Percentiles rank a stretch among this genome's conserved stretches.
phyloP scores from a whole-genome alignment of 1,140 invertebrate species.

The Drosophila ironensis region DNA sequence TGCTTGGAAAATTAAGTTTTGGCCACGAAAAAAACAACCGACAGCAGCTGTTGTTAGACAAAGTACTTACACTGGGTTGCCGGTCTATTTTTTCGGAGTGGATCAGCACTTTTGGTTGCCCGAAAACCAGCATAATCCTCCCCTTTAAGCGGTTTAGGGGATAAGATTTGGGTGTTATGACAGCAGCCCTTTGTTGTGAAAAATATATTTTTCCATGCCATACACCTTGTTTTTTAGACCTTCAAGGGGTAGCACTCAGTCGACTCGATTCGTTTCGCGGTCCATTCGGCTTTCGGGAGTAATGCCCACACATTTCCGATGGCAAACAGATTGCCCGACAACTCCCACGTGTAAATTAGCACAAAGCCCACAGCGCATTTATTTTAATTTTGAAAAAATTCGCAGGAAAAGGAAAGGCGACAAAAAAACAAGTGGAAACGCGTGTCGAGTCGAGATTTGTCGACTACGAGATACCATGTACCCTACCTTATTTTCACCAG shows the following conservation, averaged over 20 bases:
- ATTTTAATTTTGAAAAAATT: conserved; percentile 27
- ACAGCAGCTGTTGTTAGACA: conserved; percentile 49
- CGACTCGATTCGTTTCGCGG: no score
- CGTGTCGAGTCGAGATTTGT: no score
- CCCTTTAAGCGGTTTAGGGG: no score
- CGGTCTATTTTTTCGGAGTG: neutral
- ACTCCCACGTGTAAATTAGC: conserved; percentile 37
- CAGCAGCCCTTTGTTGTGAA: no score
- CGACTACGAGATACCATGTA: no score
- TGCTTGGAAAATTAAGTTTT: conserved; percentile 69
- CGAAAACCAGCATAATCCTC: no score
- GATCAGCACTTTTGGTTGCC: no score
- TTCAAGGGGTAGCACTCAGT: no score
- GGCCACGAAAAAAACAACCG: conserved; percentile 33
- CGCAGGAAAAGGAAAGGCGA: neutral
- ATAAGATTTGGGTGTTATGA: no score
- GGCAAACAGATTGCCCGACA: conserved; percentile 14
- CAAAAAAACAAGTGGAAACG: neutral
- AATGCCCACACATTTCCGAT: conserved; percentile 14
- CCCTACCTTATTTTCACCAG: no score
- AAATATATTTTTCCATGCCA: no score
- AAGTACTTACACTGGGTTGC: conserved; percentile 23
- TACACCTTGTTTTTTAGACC: no score
- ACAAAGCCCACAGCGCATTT: conserved; percentile 28
- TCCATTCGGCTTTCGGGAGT: neutral